Conservation (phyloP, 2,888 invertebrate genomes). For the Diarsia brunnea region DNA sequence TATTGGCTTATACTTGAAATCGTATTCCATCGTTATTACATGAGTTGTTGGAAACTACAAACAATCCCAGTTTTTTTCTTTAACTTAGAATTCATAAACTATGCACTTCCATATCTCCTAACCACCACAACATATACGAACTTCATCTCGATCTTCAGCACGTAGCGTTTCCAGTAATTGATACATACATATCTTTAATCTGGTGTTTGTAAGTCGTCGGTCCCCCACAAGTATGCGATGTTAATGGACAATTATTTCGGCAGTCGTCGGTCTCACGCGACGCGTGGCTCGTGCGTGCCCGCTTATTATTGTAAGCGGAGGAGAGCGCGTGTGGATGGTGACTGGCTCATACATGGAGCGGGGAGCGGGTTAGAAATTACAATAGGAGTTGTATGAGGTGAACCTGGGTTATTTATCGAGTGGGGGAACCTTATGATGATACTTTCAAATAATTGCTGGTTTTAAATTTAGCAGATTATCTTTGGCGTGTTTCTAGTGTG, state of each 20-base stretch:
- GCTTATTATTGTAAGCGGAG: conserved; percentile 78
- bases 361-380: conserved; percentile 50
- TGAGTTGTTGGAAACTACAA: background rate
- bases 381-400: background rate
- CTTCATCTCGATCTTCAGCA: conserved; percentile 34
- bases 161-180: conserved; percentile 61
- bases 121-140: background rate
- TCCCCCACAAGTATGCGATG: conserved; percentile 74
- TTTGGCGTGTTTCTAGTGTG: too few species aligned
- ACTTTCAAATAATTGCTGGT: background rate
- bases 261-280: conserved; percentile 88
- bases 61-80: background rate
- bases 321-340: conserved; percentile 77
- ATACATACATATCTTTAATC: conserved; percentile 66
- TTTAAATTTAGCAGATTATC: background rate
- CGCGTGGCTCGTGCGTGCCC: conserved; percentile 84
- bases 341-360: conserved; percentile 61
- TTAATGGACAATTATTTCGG: conserved; percentile 90
- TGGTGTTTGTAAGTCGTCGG: conserved; percentile 62
- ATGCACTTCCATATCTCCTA: background rate
- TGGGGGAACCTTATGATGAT: background rate
- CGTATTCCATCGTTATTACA: too few species aligned
- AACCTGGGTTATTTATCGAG: too few species aligned
- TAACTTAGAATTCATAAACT: background rate
- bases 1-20: too few species aligned